These are phyloP conservation scores for Chydorus sphaericus DNA, from an alignment of 2,888 invertebrate species.

Conservation along the genomic window DNA sequence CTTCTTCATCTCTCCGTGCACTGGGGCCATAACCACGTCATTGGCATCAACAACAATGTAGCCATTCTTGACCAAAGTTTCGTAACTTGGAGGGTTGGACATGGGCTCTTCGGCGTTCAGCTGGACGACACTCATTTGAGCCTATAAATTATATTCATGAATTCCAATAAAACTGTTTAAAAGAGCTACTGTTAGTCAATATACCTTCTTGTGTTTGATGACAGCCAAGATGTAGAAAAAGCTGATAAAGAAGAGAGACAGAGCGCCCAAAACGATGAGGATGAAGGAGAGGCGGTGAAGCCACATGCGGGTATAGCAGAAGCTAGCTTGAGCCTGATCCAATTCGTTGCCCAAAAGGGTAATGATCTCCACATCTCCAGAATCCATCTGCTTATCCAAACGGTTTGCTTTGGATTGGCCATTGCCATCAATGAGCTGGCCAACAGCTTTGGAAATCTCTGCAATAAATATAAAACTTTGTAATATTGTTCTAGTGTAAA, in stretches of 20 bases:
- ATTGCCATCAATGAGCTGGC: background rate
- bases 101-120: background rate
- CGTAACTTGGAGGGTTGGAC: background rate
- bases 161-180: background rate
- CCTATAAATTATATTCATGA: background rate
- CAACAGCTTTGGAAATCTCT: background rate
- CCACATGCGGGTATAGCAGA: background rate
- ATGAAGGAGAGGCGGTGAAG: background rate
- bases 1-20: background rate
- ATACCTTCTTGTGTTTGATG: constrained; percentile 2
- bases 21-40: background rate
- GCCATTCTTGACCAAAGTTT: background rate
- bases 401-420: background rate
- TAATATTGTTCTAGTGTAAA: too few relatives aligned
- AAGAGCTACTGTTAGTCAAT: background rate
- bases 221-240: background rate
- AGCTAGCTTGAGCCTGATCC: background rate
- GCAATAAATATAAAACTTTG: background rate
- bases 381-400: background rate
- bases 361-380: background rate
- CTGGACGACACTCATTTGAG: too few relatives aligned
- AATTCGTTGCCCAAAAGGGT: background rate
- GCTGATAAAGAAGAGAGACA: background rate
- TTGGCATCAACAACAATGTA: background rate
- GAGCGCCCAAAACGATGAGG: background rate